Evolutionary conservation across 2,797 vertebrate species (phyloP), one percentile per base, ranked within the genome.

Genomic region (Rhincodon typus): DNA sequence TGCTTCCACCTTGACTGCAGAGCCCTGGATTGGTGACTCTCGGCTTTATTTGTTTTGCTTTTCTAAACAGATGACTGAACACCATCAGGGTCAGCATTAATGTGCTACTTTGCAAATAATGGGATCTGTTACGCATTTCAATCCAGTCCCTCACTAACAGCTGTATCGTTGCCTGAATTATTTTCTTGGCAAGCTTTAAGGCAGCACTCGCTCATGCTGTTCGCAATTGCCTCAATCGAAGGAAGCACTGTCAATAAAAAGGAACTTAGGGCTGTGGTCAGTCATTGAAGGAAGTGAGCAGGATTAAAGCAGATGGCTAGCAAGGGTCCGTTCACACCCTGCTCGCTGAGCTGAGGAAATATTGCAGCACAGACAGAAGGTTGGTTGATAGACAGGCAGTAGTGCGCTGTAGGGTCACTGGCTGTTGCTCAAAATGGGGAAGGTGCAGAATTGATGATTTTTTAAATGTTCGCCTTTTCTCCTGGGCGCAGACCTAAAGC

Each of bases 51-150:
- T 57, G 46, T 87, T 87, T 50, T 27, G 57, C 10, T 62, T 19
- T 88, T 88, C 50, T 86, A 8, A 46, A 88, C 46, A 88, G 50
- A 53, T 15, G 86, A 88, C 86, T 53, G 27, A 88, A 27, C 50
- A 88, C 50, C 86, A 88, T 88, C 86, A 88, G 86, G 86, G 50
- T 88, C 86, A 50, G 23, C 50, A 50, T 88, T 88, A 88, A 88
- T 27, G 6, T 88, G 86, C 50, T 57, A 88, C 50, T 57, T 50
- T 88, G 46, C 50, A 53, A 88, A 88, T 88, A 57, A 88, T 27
- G 25, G 84, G 8, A 25, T 87, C 50, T 23, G 5, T 88, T 50
- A 57, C 13, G 46, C 50, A 50, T 53, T 88, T 88, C 50, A 57
- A 88, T 53, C 50, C 0, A 88, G 12, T 88, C 53, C 86, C 86